Conservation (phyloP, 2,113 vertebrate genomes). For the Spea multiplicata region DNA sequence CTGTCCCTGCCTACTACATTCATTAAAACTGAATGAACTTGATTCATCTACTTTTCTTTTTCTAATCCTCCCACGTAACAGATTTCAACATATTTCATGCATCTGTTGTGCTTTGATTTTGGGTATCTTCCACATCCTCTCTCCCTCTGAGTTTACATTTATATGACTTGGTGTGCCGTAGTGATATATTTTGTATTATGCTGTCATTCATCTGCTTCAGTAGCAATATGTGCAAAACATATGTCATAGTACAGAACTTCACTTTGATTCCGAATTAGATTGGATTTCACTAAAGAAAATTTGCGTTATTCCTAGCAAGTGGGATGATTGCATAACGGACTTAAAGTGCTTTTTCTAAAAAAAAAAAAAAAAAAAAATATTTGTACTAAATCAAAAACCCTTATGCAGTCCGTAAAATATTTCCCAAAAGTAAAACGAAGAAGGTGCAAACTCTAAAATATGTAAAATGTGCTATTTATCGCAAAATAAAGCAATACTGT, state of each 20-base stretch:
- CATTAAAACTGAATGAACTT: constrained; percentile 21
- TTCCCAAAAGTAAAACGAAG: no score
- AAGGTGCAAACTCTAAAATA: no score
- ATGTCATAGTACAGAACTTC: constrained; percentile 30
- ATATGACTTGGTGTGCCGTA: constrained; percentile 26
- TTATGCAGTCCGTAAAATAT: no score
- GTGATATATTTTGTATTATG: constrained; percentile 38
- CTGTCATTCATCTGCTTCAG: constrained; percentile 39
- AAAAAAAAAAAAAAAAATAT: no score
- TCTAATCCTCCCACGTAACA: constrained; percentile 43
- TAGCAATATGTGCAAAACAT: constrained; percentile 46
- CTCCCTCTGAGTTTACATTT: constrained; percentile 36
- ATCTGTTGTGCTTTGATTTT: constrained; percentile 35
- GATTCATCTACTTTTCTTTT: constrained; percentile 35
- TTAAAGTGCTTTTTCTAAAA: background rate
- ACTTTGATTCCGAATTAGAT: constrained; percentile 4
- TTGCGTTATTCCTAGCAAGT: background rate
- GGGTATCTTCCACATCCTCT: constrained; percentile 28
- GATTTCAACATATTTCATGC: constrained; percentile 47
- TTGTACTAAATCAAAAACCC: no score
- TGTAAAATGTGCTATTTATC: no score
- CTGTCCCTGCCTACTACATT: background rate
- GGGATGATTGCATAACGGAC: background rate
- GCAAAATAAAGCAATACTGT: no score
- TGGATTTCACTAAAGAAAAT: background rate